Evolutionary conservation across 2,797 vertebrate genomes (phyloP), one percentile per base, ranked within the genome.

Genomic region (Margarornis squamiger): DNA sequence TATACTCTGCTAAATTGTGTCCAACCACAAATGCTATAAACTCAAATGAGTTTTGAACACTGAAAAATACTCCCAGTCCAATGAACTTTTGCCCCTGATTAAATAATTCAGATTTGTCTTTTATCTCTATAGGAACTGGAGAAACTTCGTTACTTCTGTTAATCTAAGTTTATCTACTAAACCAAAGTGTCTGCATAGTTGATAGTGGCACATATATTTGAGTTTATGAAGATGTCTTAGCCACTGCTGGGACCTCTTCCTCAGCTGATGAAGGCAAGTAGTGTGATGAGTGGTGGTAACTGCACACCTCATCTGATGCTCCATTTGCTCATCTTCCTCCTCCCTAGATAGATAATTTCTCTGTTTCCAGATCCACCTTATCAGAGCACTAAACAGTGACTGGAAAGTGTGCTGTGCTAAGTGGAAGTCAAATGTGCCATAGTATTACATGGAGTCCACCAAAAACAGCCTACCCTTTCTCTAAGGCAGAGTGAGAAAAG

Each of bases 21-120:
- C 46, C 72, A 91, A 80, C 65, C 82, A 74, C 79, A 92, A 88
- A 74, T 22, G 43, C 76, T 72, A 74, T 86, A 75, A 93, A 90
- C 26, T 66, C 32, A 86, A 74, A 86, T 52, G 55, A 90, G 46
- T 58, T 92, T 74, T 65, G 34, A 90, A 71, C 65, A 95, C 90
- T 52, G 24, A 82, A 61, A 85, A 36, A 61, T 67, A 67, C 67
- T 89, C 52, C n/a, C 10, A 65, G 58, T 29, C 46, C 34, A 88
- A 32, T 66, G 58, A 94, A 92, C 88, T 90, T 92, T 88, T 95
- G 48, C 32, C 55, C 63, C 4, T 22, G 14, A 27, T 68, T 74
- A 86, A 92, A 82, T 63, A 54, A 55, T 43, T 49, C 12, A 67
- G 23, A 80, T 46, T 80, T 86, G 48, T 49, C 30, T 92, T 92